Base-by-base conservation (phyloP, 2,113 vertebrate species). In the Cyprinus carpio region DNA sequence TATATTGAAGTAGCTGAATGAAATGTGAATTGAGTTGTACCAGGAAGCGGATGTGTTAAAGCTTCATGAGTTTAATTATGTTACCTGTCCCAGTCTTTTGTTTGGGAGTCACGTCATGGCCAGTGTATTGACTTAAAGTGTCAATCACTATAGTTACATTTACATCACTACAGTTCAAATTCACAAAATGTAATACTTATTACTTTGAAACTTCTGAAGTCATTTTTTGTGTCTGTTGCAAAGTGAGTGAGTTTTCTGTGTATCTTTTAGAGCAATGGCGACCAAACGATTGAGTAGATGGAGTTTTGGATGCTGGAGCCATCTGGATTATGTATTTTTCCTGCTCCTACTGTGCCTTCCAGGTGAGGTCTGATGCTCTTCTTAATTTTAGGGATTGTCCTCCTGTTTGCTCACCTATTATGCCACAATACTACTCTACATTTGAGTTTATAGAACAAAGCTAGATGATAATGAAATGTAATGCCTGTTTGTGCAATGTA, bases 231-330 rank as follows among this genome's bases (percentile, higher is more conserved):
- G 4, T 43, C 11, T n/a, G 9, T 20, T 49, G 43, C 15, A 8
- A 31, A 58, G 43, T 82, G 67, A 58, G 20, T 6, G 51, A 6
- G 4, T 25, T 46, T 83, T 81, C 2, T 31, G 8, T 75, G 18
- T 81, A 3, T 85, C 18, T 83, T 83, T 51, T 58, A 83, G 87
- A 75, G 77, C 2, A 11, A 88, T 88, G 87, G 27, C 23, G n/a
- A 65, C 13, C 12, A 40, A 29, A 43, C 12, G 15, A 13, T 27
- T n/a, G 8, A 46, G 20, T 27, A 46, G 67, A 64, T 27, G 31
- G 75, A 20, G 8, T 23, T 58, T 67, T 31, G 46, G 74, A 56
- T 40, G 9, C 9, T 11, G n/a, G 83, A 88, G 51, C 4, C 0
- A 3, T 37, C 23, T 71, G 72, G 15, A 82, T 20, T 31, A 29